Percentiles rank a stretch among this genome's conserved stretches.
Evolutionary conservation across 2,888 invertebrate species (phyloP).

Genomic region (Myopa testacea): DNA sequence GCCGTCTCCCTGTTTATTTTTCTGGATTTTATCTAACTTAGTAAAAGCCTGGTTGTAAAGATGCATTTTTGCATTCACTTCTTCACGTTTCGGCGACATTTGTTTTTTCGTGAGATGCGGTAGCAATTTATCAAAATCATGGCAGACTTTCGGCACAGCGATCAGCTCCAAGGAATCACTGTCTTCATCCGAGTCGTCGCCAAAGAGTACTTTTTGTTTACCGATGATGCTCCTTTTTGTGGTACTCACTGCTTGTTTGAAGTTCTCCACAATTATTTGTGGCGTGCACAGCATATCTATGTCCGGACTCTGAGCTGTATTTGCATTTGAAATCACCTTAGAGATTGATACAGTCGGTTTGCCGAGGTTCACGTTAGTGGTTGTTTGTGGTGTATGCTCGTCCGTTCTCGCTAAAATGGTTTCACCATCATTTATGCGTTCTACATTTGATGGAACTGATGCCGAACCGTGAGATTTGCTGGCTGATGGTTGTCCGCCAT

Average conservation of each 20-base stretch:
- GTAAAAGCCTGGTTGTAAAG: slow-evolving; percentile 31
- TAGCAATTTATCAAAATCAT: slow-evolving; percentile 49
- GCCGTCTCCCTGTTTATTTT: background rate
- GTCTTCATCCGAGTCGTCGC: slow-evolving; percentile 44
- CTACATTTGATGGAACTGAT: slow-evolving; percentile 27
- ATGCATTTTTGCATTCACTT: background rate
- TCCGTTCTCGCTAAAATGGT: background rate
- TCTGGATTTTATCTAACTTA: slow-evolving; percentile 14
- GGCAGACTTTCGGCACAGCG: slow-evolving; percentile 42
- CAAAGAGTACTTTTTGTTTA: slow-evolving; percentile 45
- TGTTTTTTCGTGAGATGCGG: slow-evolving; percentile 43
- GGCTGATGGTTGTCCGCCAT: background rate
- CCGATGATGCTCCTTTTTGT: slow-evolving; percentile 32
- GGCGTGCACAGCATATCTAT: slow-evolving; percentile 50
- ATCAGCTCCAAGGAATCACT: slow-evolving; percentile 44
- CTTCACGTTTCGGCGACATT: slow-evolving; percentile 14
- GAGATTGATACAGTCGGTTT: background rate
- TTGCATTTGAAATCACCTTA: slow-evolving; percentile 18
- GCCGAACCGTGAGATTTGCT: slow-evolving; percentile 41
- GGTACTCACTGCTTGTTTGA: slow-evolving; percentile 31
- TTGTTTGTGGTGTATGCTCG: slow-evolving; percentile 20
- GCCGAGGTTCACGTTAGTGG: background rate
- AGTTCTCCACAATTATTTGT: slow-evolving; percentile 46
- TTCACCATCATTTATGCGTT: slow-evolving; percentile 29
- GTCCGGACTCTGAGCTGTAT: slow-evolving; percentile 40